These are phyloP conservation scores for Alloplasta piceator DNA, from an alignment of 2,888 invertebrate genomes.

Conservation along the genomic window DNA sequence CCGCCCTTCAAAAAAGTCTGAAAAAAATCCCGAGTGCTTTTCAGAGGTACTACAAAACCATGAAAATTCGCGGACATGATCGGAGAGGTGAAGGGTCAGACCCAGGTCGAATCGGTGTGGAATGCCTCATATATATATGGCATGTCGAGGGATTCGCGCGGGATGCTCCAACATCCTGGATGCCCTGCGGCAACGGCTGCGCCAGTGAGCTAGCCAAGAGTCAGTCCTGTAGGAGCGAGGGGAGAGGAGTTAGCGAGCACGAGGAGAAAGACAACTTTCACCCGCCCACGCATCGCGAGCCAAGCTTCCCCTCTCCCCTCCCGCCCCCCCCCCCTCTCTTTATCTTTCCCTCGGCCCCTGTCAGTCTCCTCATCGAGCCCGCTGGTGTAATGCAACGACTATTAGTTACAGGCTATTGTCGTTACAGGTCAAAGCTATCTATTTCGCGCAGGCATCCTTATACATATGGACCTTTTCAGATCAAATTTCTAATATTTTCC, in stretches of 20 bases:
- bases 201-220: constrained; percentile 32
- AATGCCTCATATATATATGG: too few relatives aligned
- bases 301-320: constrained; percentile 22
- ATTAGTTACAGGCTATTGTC: constrained; percentile 71
- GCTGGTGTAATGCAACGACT: constrained; percentile 57
- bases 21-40: too few relatives aligned
- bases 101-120: too few relatives aligned
- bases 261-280: constrained; percentile 78
- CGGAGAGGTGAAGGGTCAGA: too few relatives aligned
- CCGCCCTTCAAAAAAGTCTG: too few relatives aligned
- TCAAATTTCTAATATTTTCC: background rate
- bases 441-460: constrained; percentile 24
- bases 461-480: background rate
- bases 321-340: constrained; percentile 11
- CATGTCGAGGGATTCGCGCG: constrained; percentile 6
- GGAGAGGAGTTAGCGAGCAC: constrained; percentile 52
- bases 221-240: constrained; percentile 36
- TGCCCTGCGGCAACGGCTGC: constrained; percentile 62
- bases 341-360: background rate
- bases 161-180: constrained; percentile 1
- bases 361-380: constrained; percentile 5
- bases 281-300: constrained; percentile 75
- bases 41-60: too few relatives aligned
- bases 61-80: too few relatives aligned
- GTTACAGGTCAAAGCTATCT: constrained; percentile 68